A percentile compares a stretch with the other conserved stretches of the same genome.
Conservation (phyloP, 92 coral and sea anemone genomes). For the Epizoanthus illoricatus region DNA sequence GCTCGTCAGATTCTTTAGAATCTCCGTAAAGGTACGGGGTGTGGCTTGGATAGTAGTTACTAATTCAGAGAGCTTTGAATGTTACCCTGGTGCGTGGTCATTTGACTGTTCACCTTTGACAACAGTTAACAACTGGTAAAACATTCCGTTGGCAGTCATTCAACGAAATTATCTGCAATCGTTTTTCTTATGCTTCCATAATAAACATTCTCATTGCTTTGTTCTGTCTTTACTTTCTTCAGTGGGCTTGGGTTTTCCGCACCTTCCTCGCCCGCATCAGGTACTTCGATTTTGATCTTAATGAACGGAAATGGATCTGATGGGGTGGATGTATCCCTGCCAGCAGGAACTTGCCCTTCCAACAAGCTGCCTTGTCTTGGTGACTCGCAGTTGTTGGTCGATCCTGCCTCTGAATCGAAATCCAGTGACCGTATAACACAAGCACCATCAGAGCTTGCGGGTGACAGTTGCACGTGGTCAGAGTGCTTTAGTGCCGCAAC, state of each 20-base stretch:
- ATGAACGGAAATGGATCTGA: conserved; percentile 56
- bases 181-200: conserved; percentile 5
- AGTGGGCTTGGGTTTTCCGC: conserved; percentile 36
- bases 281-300: conserved; percentile 71
- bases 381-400: conserved; percentile 61
- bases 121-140: neutral
- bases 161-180: neutral
- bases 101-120: neutral
- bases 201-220: conserved; percentile 35
- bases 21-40: too few species aligned
- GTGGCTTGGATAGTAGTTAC: too few species aligned
- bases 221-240: conserved; percentile 69
- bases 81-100: neutral
- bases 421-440: conserved; percentile 66
- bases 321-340: conserved; percentile 38
- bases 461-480: conserved; percentile 55
- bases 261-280: conserved; percentile 33
- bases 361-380: conserved; percentile 54
- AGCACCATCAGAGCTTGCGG: conserved; percentile 85
- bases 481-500: conserved; percentile 34
- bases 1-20: too few species aligned
- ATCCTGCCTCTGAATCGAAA: conserved; percentile 61
- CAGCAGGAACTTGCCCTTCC: conserved; percentile 40
- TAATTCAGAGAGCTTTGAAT: neutral
- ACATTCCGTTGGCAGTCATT: neutral